Evolutionary conservation across 2,888 invertebrate genomes (phyloP).

Genomic region (Atrina japonica): DNA sequence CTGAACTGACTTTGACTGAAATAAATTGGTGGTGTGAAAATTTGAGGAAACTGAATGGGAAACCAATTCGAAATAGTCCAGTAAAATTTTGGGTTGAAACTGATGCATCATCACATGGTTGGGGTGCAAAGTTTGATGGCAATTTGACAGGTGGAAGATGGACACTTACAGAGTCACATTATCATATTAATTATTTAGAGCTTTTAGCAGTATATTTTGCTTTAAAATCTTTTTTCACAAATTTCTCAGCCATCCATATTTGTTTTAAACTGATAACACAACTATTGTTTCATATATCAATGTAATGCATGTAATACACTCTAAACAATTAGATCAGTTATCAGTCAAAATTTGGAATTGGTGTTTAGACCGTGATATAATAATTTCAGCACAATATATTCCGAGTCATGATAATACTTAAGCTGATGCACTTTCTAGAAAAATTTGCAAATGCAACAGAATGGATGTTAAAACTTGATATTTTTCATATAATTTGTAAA

Average conservation of each 20-base stretch:
- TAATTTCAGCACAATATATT: no score
- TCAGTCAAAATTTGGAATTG: no score
- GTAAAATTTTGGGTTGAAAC: slow-evolving; percentile 9
- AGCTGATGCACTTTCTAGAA: no score
- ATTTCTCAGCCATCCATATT: slow-evolving; percentile 3
- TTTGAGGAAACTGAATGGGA: slow-evolving; percentile 6
- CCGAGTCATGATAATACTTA: no score
- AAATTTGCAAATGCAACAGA: no score
- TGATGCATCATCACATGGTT: slow-evolving; percentile 1
- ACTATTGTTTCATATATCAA: slow-evolving; percentile 11
- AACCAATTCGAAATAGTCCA: not conserved
- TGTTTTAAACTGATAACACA: slow-evolving; percentile 10
- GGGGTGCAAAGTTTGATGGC: not conserved
- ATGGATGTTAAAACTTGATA: no score
- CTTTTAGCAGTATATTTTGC: slow-evolving; percentile 2
- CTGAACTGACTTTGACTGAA: not conserved
- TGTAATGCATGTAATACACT: slow-evolving; percentile 9
- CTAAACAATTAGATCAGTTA: not conserved
- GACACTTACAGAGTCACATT: no score
- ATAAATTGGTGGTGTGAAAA: slow-evolving; percentile 32
- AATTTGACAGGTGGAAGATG: slow-evolving; percentile 10
- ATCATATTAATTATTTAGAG: slow-evolving; percentile 4
- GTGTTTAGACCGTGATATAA: no score
- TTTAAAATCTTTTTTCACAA: not conserved
- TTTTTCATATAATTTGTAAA: no score